Percentiles rank a stretch among this genome's conserved stretches.
These are phyloP conservation scores for Ceraclea dissimilis DNA, from an alignment of 2,888 invertebrate species.

Conservation along the genomic window DNA sequence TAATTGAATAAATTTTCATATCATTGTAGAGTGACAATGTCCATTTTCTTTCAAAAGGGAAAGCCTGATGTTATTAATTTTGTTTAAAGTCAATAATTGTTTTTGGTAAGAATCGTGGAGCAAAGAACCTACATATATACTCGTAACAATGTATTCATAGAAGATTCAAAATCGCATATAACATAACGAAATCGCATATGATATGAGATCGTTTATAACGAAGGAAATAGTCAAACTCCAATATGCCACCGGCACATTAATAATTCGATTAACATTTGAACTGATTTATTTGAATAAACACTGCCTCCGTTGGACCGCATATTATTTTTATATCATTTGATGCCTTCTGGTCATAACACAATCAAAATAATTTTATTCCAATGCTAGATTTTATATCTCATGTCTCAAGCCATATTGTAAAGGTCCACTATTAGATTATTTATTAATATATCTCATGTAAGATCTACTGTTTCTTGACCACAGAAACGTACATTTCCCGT, in stretches of 20 bases:
- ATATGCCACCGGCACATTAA: constrained; percentile 11
- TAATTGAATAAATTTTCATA: too few relatives aligned
- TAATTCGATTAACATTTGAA: constrained; percentile 20
- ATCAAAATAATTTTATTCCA: too few relatives aligned
- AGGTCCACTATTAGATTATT: background rate
- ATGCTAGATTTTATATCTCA: background rate
- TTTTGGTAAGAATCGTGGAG: too few relatives aligned
- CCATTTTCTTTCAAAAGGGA: too few relatives aligned
- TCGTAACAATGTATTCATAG: too few relatives aligned
- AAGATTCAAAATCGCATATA: too few relatives aligned
- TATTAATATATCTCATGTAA: background rate
- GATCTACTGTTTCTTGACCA: background rate
- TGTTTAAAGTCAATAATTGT: too few relatives aligned
- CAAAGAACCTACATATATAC: too few relatives aligned
- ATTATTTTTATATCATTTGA: background rate
- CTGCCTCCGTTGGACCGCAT: constrained; percentile 8
- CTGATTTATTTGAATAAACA: constrained; percentile 19
- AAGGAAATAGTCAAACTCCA: background rate
- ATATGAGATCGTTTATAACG: background rate
- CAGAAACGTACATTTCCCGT: background rate
- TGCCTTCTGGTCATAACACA: constrained; percentile 12
- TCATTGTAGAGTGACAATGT: too few relatives aligned
- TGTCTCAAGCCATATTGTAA: background rate
- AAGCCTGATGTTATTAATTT: too few relatives aligned
- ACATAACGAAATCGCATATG: too few relatives aligned